Percentiles rank a stretch among this genome's conserved stretches.
These are phyloP conservation scores for Patella caerulea DNA, from an alignment of 2,888 invertebrate genomes.

Conservation along the genomic window DNA sequence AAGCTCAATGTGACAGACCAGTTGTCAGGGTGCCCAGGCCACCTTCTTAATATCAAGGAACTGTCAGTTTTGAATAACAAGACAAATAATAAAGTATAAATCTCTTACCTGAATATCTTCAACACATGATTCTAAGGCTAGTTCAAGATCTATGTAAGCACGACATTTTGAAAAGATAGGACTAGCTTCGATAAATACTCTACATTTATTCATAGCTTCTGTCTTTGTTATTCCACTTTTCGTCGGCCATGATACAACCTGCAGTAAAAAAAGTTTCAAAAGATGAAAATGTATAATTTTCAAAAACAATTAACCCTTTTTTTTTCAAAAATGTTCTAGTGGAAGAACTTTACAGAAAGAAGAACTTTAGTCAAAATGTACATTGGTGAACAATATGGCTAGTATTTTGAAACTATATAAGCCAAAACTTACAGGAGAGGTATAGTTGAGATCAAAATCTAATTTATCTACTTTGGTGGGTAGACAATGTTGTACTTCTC, in stretches of 20 bases:
- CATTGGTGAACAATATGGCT: too few relatives aligned
- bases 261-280: not conserved
- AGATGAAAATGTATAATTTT: too few relatives aligned
- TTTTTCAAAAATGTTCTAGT: too few relatives aligned
- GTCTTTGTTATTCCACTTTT: slow-evolving; percentile 41
- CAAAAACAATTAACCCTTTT: too few relatives aligned
- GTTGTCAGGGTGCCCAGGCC: too few relatives aligned
- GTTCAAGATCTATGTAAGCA: slow-evolving; percentile 30
- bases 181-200: slow-evolving; percentile 27
- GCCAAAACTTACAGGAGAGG: slow-evolving; percentile 37
- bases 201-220: slow-evolving; percentile 39
- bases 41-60: too few relatives aligned
- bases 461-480: slow-evolving; percentile 30
- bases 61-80: too few relatives aligned
- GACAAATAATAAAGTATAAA: too few relatives aligned
- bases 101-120: slow-evolving; percentile 49
- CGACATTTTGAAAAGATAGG: slow-evolving; percentile 34
- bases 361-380: too few relatives aligned
- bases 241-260: slow-evolving; percentile 52
- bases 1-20: not conserved
- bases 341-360: too few relatives aligned
- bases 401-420: too few relatives aligned
- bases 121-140: slow-evolving; percentile 44
- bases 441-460: slow-evolving; percentile 38
- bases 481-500: slow-evolving; percentile 36